A percentile compares a stretch with the other conserved stretches of the same genome.
Conservation (phyloP, 1,140 invertebrate species). For the Diploscapter pachys region DNA sequence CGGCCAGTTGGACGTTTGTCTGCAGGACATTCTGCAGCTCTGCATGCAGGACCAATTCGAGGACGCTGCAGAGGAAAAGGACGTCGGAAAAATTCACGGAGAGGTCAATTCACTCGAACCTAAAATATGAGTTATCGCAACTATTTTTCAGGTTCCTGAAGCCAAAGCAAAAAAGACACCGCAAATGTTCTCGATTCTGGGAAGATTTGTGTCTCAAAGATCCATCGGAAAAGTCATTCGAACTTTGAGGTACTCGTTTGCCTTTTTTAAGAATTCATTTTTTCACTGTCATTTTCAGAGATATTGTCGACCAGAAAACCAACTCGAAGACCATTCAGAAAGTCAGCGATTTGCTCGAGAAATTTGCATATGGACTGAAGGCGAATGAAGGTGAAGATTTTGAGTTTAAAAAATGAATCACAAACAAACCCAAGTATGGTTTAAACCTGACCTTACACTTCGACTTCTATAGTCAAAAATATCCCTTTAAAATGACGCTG, state of each 20-base stretch:
- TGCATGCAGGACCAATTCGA: conserved; percentile 85
- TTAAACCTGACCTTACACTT: no score
- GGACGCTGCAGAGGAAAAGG: conserved; percentile 81
- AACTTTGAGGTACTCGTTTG: conserved; percentile 2
- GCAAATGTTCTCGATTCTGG: conserved; percentile 76
- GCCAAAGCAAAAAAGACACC: conserved; percentile 73
- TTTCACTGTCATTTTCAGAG: conserved; percentile 1
- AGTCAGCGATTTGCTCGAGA: conserved; percentile 72
- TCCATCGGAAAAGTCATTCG: conserved; percentile 13
- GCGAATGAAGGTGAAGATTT: conserved; percentile 16
- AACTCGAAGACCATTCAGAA: conserved; percentile 78
- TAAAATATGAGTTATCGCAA: no score
- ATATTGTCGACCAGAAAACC: conserved; percentile 69
- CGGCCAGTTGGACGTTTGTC: conserved; percentile 74
- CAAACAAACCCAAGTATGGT: no score
- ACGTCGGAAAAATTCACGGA: conserved; percentile 75
- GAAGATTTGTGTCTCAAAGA: conserved; percentile 48
- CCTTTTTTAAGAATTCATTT: neutral
- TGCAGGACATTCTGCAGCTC: conserved; percentile 74
- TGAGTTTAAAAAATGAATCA: no score
- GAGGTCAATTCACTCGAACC: conserved; percentile 61
- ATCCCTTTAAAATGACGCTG: no score
- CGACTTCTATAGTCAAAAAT: no score
- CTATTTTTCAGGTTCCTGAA: conserved; percentile 60
- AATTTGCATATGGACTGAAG: conserved; percentile 31